These are phyloP conservation scores for Metacarcinus magister DNA, from an alignment of 2,888 invertebrate genomes.

Conservation along the genomic window DNA sequence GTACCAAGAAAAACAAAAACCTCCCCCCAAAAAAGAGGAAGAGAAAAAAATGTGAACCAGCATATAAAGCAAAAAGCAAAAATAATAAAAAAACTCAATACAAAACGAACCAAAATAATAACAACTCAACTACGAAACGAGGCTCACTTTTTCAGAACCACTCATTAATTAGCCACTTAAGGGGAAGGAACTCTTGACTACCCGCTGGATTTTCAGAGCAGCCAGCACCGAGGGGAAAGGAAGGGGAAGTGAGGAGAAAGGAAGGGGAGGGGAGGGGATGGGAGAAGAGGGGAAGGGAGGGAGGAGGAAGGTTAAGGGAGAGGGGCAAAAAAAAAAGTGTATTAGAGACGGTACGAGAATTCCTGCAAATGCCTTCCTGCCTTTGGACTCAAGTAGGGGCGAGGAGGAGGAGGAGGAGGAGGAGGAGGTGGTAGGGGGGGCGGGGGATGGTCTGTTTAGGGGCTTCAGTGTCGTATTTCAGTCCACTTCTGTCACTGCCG, in stretches of 20 bases:
- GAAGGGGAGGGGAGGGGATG: not conserved
- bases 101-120: not conserved
- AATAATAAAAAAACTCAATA: too few species aligned
- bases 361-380: not conserved
- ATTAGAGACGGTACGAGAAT: not conserved
- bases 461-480: conserved; percentile 33
- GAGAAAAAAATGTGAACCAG: not conserved
- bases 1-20: too few species aligned
- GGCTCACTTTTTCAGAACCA: not conserved
- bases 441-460: not conserved
- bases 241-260: not conserved
- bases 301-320: not conserved
- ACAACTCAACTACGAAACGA: not conserved
- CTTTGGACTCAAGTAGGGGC: not conserved
- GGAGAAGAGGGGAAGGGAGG: not conserved
- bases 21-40: not conserved
- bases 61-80: not conserved
- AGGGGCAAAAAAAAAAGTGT: not conserved
- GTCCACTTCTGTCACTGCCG: conserved; percentile 36
- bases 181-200: not conserved
- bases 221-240: not conserved
- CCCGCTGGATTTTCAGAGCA: not conserved
- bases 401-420: not conserved
- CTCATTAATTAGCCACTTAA: conserved; percentile 10
- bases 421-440: not conserved